A percentile compares a stretch with the other conserved stretches of the same genome.
phyloP scores from a whole-genome alignment of 30 jellyfish, hydroid and myxozoan species.

The Cassiopea andromeda region DNA sequence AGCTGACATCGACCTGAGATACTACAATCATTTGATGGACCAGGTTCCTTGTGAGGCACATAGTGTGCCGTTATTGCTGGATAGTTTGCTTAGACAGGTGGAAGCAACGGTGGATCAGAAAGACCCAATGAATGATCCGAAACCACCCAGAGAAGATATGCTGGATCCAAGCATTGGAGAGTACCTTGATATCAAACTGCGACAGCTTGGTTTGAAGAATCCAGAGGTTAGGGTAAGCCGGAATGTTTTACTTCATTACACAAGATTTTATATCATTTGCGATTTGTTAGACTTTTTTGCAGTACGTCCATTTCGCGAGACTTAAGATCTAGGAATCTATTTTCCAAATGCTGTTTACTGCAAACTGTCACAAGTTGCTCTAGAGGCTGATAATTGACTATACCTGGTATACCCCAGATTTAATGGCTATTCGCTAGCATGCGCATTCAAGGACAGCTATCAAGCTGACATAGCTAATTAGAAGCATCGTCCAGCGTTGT shows the following conservation, averaged over 20 bases:
- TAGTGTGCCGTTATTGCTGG: slow-evolving; percentile 71
- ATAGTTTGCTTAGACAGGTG: slow-evolving; percentile 91
- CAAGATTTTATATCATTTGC: too few species aligned
- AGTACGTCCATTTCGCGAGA: too few species aligned
- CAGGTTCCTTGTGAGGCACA: slow-evolving; percentile 81
- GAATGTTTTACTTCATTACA: background rate
- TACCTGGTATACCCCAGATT: too few species aligned
- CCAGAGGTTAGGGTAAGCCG: slow-evolving; percentile 17
- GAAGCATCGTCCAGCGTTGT: too few species aligned
- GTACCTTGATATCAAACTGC: slow-evolving; percentile 48
- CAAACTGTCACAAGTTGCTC: too few species aligned
- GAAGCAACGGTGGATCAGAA: slow-evolving; percentile 66
- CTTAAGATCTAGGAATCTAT: too few species aligned
- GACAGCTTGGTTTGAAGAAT: slow-evolving; percentile 50
- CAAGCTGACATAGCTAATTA: too few species aligned
- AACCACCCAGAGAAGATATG: slow-evolving; percentile 39
- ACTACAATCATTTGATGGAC: slow-evolving; percentile 73
- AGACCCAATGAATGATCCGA: slow-evolving; percentile 57
- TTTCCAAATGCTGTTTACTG: too few species aligned
- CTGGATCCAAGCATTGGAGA: slow-evolving; percentile 51
- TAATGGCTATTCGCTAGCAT: too few species aligned
- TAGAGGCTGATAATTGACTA: too few species aligned
- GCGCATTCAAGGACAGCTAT: too few species aligned
- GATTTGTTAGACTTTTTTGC: too few species aligned
- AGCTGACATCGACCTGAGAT: slow-evolving; percentile 63